Evolutionary conservation across 2,113 vertebrate genomes (phyloP), one percentile per base, ranked within the genome.

Genomic region (Phrynosoma platyrhinos): DNA sequence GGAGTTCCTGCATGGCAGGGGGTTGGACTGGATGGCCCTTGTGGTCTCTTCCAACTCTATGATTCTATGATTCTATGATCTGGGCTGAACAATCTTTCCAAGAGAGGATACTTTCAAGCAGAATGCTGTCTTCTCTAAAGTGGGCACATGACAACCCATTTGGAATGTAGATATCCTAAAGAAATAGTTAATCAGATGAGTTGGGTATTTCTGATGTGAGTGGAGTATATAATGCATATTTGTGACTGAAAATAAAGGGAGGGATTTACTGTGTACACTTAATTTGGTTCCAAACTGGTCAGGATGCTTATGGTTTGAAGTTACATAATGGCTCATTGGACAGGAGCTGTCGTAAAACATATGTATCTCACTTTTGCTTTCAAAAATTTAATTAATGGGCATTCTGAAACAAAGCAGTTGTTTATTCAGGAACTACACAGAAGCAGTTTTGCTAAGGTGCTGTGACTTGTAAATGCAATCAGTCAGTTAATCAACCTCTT

Each of bases 401-500:
- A 68, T 68, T 27, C 23, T 27, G 16, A 14, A 25, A n/a, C 80
- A 27, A 69, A 47, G 64, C 42, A 25, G 13, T 69, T 68, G n/a
- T 83, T 18, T 25, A n/a, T 71, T 30, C 82, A 71, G 66, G 62
- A 18, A 68, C 23, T 27, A 42, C 14, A 83, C 5, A 20, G 81
- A 83, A 83, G 25, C 64, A 68, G 40, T 83, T 69, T 69, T 68
- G 40, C 62, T 9, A 30, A 25, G 40, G 7, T 52, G 40, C 9
- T 69, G 40, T 25, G 16, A 30, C 18, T 69, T 83, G 81, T 47
- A 83, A 83, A 83, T 83, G 64, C 9, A 83, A 53, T 79, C 77
- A 79, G 77, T 8, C 53, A 79, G 53, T 79, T 79, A 47, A 79
- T 79, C 27, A 79, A n/a, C 30, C 66, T 71, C 66, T 83, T 83